phyloP scores from a whole-genome alignment of 1,140 invertebrate genomes.

The Ceratosolen solmsi region DNA sequence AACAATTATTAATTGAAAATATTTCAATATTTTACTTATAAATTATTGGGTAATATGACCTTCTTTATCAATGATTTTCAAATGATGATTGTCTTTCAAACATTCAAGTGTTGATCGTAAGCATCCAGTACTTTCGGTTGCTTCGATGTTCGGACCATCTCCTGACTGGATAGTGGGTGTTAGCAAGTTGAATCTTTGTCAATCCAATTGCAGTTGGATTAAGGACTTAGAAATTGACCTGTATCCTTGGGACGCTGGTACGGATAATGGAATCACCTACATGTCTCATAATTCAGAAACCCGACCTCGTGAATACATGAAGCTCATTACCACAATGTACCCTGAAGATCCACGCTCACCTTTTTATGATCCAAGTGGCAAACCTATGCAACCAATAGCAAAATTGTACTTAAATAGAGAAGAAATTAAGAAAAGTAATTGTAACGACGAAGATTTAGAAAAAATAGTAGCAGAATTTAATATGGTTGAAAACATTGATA shows the following conservation, averaged over 20 bases:
- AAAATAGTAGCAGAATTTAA: conserved; percentile 75
- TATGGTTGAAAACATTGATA: conserved; percentile 82
- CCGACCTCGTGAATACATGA: conserved; percentile 89
- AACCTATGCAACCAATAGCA: conserved; percentile 88
- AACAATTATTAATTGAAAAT: too few relatives aligned
- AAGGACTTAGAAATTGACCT: conserved; percentile 86
- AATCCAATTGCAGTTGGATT: conserved; percentile 91
- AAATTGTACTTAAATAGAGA: conserved; percentile 81
- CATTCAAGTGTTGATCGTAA: conserved; percentile 89
- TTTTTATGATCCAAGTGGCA: conserved; percentile 87
- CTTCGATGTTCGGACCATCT: conserved; percentile 95
- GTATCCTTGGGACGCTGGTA: conserved; percentile 96
- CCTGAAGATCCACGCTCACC: conserved; percentile 91
- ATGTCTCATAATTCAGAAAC: conserved; percentile 92
- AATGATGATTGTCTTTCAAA: too few relatives aligned
- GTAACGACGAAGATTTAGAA: conserved; percentile 79
- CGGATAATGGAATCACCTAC: conserved; percentile 93
- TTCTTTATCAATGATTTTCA: too few relatives aligned
- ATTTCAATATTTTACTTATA: too few relatives aligned
- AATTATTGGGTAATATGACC: too few relatives aligned
- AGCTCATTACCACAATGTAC: conserved; percentile 80
- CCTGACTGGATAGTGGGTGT: conserved; percentile 98
- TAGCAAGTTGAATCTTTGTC: conserved; percentile 89
- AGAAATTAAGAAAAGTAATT: conserved; percentile 81
- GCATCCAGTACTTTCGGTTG: conserved; percentile 91